phyloP scores from a whole-genome alignment of 2,888 invertebrate species.

The Aphrophora alni region DNA sequence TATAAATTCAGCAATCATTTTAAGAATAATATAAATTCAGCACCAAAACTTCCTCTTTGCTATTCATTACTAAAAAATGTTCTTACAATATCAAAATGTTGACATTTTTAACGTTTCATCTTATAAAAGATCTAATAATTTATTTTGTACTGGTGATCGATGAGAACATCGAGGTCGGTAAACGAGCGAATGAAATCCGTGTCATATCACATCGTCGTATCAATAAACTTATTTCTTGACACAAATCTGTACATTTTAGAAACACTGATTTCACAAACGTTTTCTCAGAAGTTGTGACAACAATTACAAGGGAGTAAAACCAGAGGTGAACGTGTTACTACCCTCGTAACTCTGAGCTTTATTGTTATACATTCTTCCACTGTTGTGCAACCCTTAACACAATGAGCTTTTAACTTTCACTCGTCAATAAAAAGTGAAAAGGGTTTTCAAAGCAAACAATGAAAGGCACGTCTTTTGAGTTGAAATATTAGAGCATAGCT shows the following conservation, averaged over 20 bases:
- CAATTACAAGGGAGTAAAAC: neutral
- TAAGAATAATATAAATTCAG: too few relatives aligned
- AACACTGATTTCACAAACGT: neutral
- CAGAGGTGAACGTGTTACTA: conserved; percentile 6
- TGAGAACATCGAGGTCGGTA: too few relatives aligned
- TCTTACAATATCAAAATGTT: too few relatives aligned
- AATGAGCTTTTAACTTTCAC: neutral
- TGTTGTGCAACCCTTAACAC: conserved; percentile 6
- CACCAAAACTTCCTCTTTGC: too few relatives aligned
- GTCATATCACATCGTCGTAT: too few relatives aligned
- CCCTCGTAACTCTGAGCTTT: neutral
- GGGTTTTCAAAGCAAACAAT: neutral
- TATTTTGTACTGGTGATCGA: too few relatives aligned
- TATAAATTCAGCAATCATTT: too few relatives aligned
- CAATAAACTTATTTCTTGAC: too few relatives aligned
- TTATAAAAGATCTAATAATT: too few relatives aligned
- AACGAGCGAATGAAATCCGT: too few relatives aligned
- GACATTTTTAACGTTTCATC: too few relatives aligned
- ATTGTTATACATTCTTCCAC: neutral
- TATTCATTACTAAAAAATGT: too few relatives aligned
- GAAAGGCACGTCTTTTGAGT: neutral
- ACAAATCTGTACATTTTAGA: neutral
- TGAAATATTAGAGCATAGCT: conserved; percentile 1
- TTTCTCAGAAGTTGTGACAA: neutral
- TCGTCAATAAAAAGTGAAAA: conserved; percentile 6